Percentiles rank a stretch among this genome's conserved stretches.
phyloP scores from a whole-genome alignment of 2,113 vertebrate genomes.

The Choloepus hoffmanni region DNA sequence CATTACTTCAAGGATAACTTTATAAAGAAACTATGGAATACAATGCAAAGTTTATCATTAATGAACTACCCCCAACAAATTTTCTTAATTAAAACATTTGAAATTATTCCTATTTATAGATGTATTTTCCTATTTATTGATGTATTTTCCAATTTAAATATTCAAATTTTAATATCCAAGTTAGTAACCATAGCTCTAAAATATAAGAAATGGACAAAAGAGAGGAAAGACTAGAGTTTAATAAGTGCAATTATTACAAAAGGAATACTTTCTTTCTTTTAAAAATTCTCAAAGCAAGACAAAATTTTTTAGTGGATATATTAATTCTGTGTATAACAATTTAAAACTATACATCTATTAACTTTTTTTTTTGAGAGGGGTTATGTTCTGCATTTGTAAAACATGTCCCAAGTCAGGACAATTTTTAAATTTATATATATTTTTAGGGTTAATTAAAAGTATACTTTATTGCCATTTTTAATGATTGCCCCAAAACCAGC shows the following conservation, averaged over 20 bases:
- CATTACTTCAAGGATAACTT: not conserved
- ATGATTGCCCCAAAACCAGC: not conserved
- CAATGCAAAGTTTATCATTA: not conserved
- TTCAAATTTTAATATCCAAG: slow-evolving; percentile 45
- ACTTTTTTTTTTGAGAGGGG: not conserved
- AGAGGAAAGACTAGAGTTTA: not conserved
- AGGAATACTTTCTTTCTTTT: not conserved
- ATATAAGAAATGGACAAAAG: not conserved
- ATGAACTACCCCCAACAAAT: not conserved
- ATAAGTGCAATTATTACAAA: not conserved
- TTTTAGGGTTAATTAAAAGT: slow-evolving; percentile 5
- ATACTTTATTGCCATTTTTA: not conserved
- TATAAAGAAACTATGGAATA: slow-evolving; percentile 7
- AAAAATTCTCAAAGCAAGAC: not conserved
- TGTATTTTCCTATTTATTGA: not conserved
- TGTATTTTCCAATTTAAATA: not conserved
- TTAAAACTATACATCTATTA: slow-evolving; percentile 21
- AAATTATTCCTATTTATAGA: not conserved
- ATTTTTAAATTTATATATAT: not conserved
- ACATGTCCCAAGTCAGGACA: not conserved
- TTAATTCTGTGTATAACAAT: not conserved
- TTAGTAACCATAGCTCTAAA: not conserved
- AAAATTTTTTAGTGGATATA: slow-evolving; percentile 26
- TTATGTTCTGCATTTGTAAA: slow-evolving; percentile 20
- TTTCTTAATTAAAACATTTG: slow-evolving; percentile 20